A percentile compares a stretch with the other conserved stretches of the same genome.
Conservation (phyloP, 2,113 vertebrate species). For the Tragelaphus scriptus region DNA sequence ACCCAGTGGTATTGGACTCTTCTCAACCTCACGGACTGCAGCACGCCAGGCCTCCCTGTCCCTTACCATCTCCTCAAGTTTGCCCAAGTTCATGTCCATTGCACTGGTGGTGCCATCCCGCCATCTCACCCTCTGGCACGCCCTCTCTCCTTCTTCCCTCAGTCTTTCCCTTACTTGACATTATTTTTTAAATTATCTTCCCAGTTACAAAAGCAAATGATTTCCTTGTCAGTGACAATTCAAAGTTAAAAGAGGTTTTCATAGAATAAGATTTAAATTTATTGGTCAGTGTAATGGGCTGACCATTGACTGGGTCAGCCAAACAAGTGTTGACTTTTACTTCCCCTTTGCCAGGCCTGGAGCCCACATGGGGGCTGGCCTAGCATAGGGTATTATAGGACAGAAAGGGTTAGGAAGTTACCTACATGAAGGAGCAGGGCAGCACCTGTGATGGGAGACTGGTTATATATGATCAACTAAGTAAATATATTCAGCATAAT, state of each 20-base stretch:
- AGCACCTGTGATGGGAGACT: neutral
- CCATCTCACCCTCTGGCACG: accelerated
- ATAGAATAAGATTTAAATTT: neutral
- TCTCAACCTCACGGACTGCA: accelerated
- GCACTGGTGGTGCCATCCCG: neutral
- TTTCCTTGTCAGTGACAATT: neutral
- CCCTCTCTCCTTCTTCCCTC: neutral
- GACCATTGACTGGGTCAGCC: neutral
- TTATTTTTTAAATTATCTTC: neutral
- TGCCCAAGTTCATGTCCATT: neutral
- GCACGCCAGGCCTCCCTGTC: neutral
- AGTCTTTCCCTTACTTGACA: neutral
- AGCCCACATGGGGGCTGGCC: accelerated
- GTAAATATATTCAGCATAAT: neutral
- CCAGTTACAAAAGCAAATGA: neutral
- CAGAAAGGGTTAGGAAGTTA: neutral
- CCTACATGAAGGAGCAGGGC: neutral
- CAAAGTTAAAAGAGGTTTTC: neutral
- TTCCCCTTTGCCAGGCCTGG: neutral
- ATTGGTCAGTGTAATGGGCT: neutral
- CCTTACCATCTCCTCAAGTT: neutral
- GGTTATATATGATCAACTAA: neutral
- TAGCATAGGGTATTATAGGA: neutral
- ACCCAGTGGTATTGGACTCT: neutral
- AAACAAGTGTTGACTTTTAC: neutral